A percentile compares a stretch with the other conserved stretches of the same genome.
phyloP scores from a whole-genome alignment of 1,140 invertebrate species.

The Heliconius hewitsoni region DNA sequence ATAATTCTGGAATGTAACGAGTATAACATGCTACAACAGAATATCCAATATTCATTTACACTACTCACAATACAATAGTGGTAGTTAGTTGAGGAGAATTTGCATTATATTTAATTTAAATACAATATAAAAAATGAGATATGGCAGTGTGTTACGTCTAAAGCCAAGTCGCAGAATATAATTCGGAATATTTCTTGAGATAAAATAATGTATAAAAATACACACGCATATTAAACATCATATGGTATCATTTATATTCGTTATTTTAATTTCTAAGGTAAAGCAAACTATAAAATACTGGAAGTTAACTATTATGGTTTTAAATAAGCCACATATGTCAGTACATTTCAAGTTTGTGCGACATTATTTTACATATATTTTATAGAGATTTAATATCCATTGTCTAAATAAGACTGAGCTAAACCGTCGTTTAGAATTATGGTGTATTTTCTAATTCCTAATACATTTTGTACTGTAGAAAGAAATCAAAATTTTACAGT shows the following conservation, averaged over 20 bases:
- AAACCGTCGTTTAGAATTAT: too few species aligned
- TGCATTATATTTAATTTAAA: background rate
- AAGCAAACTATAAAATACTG: constrained; percentile 5
- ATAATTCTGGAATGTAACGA: constrained; percentile 62
- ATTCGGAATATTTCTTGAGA: background rate
- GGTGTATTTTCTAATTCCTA: too few species aligned
- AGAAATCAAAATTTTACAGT: too few species aligned
- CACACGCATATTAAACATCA: background rate
- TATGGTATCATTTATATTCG: background rate
- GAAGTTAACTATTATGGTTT: background rate
- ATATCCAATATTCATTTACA: constrained; percentile 20
- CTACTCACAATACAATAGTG: constrained; percentile 15
- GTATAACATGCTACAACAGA: constrained; percentile 47
- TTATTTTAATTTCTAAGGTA: background rate
- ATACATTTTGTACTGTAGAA: too few species aligned
- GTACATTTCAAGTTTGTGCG: background rate
- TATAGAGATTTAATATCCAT: too few species aligned
- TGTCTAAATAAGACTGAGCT: too few species aligned
- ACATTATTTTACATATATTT: background rate
- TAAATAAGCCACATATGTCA: background rate
- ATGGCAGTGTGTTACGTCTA: constrained; percentile 13
- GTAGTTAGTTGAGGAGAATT: background rate
- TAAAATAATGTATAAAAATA: background rate
- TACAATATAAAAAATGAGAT: background rate
- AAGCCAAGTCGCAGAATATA: background rate